These are phyloP conservation scores for Spermophilus dauricus DNA, from an alignment of 2,113 vertebrate species.

Conservation along the genomic window DNA sequence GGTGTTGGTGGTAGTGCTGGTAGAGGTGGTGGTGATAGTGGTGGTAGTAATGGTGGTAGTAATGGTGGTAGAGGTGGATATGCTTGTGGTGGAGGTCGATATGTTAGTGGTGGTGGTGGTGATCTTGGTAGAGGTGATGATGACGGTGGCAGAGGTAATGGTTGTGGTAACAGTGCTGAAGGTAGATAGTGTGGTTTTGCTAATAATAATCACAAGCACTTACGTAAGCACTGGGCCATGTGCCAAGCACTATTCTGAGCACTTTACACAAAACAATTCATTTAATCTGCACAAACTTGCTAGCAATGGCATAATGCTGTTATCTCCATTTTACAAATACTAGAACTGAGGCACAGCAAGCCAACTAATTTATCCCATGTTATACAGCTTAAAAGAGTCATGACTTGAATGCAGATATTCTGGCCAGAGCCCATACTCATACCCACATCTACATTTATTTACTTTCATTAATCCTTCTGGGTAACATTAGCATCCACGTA, in stretches of 20 bases:
- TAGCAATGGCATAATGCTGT: neutral
- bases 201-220: neutral
- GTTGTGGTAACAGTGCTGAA: neutral
- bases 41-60: too few relatives aligned
- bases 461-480: neutral
- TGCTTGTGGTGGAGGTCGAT: too few relatives aligned
- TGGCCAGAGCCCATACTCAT: neutral
- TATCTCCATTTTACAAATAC: neutral
- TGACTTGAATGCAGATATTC: neutral
- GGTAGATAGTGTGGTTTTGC: neutral
- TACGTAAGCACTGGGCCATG: too few relatives aligned
- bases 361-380: neutral
- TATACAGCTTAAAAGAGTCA: neutral
- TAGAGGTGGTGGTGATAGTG: too few relatives aligned
- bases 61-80: neutral
- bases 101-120: neutral
- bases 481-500: neutral
- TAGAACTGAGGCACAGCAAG: neutral
- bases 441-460: too few relatives aligned
- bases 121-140: too few relatives aligned
- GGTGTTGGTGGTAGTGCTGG: too few relatives aligned
- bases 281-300: neutral
- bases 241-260: neutral
- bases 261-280: neutral
- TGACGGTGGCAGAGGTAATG: neutral